Conservation (phyloP, 1,140 invertebrate species). For the Cydia strobilella region DNA sequence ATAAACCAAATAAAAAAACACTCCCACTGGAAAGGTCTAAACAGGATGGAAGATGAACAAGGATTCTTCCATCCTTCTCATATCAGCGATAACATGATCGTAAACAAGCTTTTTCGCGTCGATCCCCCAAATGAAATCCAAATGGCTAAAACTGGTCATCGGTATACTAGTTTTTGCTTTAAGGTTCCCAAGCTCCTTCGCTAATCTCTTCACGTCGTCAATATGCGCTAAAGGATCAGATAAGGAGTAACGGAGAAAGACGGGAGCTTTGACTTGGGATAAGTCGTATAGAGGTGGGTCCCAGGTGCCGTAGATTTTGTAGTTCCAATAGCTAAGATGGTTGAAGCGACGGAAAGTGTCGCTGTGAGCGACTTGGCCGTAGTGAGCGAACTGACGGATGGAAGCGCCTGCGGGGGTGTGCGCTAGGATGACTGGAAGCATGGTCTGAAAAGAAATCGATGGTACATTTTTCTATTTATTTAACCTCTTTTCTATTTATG, state of each 20-base stretch:
- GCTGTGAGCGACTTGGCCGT: constrained; percentile 84
- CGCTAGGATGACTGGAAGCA: constrained; percentile 86
- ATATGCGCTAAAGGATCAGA: constrained; percentile 86
- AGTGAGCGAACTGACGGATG: constrained; percentile 88
- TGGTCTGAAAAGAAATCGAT: constrained; percentile 78
- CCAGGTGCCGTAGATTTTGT: constrained; percentile 74
- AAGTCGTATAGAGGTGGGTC: constrained; percentile 83
- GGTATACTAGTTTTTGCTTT: constrained; percentile 77
- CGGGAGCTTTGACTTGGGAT: constrained; percentile 81
- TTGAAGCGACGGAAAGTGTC: constrained; percentile 84
- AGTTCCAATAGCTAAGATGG: constrained; percentile 81
- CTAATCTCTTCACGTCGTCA: constrained; percentile 81
- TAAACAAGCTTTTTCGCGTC: constrained; percentile 75
- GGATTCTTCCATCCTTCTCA: constrained; percentile 1
- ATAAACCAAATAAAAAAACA: too few species aligned
- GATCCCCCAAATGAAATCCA: constrained; percentile 82
- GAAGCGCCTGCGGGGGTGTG: constrained; percentile 93
- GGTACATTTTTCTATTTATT: too few species aligned
- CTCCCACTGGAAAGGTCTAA: too few species aligned
- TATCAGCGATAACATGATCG: constrained; percentile 44
- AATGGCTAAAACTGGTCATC: constrained; percentile 78
- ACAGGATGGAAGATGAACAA: background rate
- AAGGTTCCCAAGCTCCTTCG: constrained; percentile 79
- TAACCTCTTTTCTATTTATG: too few species aligned
- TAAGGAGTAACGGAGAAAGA: constrained; percentile 86